A percentile compares a stretch with the other conserved stretches of the same genome.
Evolutionary conservation across 2,797 vertebrate species (phyloP).

Genomic region (Coendou prehensilis): DNA sequence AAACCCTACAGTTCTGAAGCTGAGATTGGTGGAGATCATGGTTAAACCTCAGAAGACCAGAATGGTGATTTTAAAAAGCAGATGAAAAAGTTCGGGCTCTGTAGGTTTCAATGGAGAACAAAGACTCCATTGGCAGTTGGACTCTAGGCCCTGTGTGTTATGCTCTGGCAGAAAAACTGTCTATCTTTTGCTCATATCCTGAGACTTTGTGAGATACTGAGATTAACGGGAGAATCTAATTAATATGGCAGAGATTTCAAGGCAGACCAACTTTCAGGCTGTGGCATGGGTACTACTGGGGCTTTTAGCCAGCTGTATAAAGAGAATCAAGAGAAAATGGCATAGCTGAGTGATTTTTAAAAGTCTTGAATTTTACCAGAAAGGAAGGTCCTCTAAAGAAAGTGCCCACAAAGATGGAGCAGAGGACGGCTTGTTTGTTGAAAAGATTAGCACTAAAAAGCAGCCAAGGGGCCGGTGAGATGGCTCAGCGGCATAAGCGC

Average conservation of each 20-base stretch:
- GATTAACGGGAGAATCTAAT: neutral
- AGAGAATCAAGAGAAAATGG: neutral
- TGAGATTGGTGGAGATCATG: neutral
- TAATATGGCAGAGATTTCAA: neutral
- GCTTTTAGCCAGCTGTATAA: neutral
- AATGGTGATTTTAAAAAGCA: neutral
- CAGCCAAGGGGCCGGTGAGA: too few relatives aligned
- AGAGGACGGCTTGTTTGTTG: neutral
- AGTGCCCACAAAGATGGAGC: neutral
- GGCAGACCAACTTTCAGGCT: neutral
- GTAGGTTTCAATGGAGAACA: neutral
- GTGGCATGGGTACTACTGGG: neutral
- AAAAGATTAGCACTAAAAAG: neutral
- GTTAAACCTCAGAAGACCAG: neutral
- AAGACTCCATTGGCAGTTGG: neutral
- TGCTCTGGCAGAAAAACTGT: neutral
- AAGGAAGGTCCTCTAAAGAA: neutral
- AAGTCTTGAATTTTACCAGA: neutral
- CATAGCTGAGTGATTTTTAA: neutral
- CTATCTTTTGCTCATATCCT: neutral
- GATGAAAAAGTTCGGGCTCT: neutral
- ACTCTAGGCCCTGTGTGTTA: neutral
- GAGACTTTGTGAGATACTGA: neutral
- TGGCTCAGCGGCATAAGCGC: too few relatives aligned
- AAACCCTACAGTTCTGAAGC: neutral